Percentiles rank a stretch among this genome's conserved stretches.
Conservation (phyloP, 2,797 vertebrate species). For the Dermochelys coriacea region DNA sequence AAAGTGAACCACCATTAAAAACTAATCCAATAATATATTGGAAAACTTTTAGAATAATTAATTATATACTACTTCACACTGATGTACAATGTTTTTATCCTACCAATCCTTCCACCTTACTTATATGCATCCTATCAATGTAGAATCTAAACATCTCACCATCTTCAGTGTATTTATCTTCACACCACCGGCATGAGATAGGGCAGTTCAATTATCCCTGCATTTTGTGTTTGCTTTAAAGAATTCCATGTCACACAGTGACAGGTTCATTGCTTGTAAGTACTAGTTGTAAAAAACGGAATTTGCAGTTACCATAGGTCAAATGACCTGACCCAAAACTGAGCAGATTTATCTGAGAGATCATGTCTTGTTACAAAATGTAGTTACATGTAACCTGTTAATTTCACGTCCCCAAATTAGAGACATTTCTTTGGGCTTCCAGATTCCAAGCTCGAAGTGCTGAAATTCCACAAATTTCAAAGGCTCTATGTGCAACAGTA, state of each 20-base stretch:
- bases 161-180: neutral
- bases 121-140: neutral
- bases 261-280: neutral
- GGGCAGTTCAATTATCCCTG: neutral
- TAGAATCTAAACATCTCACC: neutral
- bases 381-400: neutral
- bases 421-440: neutral
- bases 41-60: neutral
- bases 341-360: constrained; percentile 20
- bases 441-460: neutral
- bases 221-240: neutral
- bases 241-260: neutral
- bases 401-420: neutral
- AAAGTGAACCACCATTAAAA: neutral
- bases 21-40: neutral
- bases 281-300: neutral
- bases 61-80: neutral
- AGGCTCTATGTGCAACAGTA: neutral
- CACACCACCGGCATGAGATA: neutral
- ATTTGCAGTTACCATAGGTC: constrained; percentile 7
- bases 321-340: constrained; percentile 36
- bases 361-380: constrained; percentile 4
- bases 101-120: neutral
- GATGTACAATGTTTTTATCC: neutral
- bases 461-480: constrained; percentile 29